Evolutionary conservation across 2,113 vertebrate species (phyloP), one percentile per base, ranked within the genome.

Genomic region (Oceanodroma tethys): DNA sequence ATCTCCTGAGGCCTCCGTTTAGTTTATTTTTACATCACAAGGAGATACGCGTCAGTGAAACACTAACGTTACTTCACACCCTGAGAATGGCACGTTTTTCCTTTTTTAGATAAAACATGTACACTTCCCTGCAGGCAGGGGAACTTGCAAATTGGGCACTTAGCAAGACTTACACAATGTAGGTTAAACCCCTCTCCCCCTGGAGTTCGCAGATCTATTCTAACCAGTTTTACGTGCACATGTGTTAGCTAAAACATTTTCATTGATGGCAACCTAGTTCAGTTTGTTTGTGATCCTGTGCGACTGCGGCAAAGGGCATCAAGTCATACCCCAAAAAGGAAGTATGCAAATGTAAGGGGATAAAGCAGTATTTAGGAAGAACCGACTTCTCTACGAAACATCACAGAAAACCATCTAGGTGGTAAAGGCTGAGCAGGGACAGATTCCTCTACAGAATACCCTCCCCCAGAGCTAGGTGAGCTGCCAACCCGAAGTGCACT

Each of bases 51-150:
- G 2, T 76, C 92, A 88, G 89, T 91, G 88, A 92, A 86, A 93
- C 20, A 2, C 60, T 22, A 90, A 82, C 10, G 38, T 93, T 96
- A 88, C 93, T 84, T 95, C 91, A 95, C 79, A 90, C 76, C 45
- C 75, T 14, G 26, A 58, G 30, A 85, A 85, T 25, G 30, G 89
- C 95, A 95, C 78, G 58, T 94, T 97, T 93, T 82, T 50, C 95
- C 94, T 96, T 97, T 97, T 96, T 96, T 95, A 96, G 93, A 16
- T 87, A 73, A 94, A 94, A 91, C 25, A 32, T 12, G 0, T 50
- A 58, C 6, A 27, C 38, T 93, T 93, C 87, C 55, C 66, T 62
- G 36, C 45, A 74, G 25, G 21, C 52, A 96, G 78, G 74, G 94
- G 97, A 96, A 95, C 94, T 96, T 94, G 93, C 78, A 73, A 78